Evolutionary conservation across 2,113 vertebrate species (phyloP), one percentile per base, ranked within the genome.

Genomic region (Pygoscelis antarcticus): DNA sequence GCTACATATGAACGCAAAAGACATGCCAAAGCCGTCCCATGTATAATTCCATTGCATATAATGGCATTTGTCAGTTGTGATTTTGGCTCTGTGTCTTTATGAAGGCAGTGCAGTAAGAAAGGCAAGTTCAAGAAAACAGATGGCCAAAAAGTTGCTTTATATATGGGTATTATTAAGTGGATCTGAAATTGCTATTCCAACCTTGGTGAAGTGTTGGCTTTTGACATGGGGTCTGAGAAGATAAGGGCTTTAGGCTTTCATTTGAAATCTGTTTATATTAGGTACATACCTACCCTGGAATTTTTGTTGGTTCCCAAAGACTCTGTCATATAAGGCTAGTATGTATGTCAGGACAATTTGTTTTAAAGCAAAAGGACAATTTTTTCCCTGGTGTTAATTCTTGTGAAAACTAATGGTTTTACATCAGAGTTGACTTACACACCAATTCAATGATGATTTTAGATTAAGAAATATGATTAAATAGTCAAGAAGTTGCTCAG

Each of bases 201-300:
- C 81, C 87, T 96, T 91, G 75, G 82, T 86, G 77, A 94, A 77
- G 58, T 55, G 14, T 79, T 83, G 65, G 18, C 30, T 88, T 94
- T 88, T 81, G 34, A 74, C 21, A n/a, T 3, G 21, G 11, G 19
- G 29, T 26, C 74, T 66, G 36, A 82, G 51, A 88, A 81, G 16
- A n/a, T 44, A 68, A 88, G 71, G 71, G 26, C 47, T 68, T 75
- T 42, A 83, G 18, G 25, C n/a, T 95, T 85, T 81, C 57, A 44
- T 80, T 47, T 93, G 19, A 60, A 81, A 42, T 69, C 42, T 85
- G n/a, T 83, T 89, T 91, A 6, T 83, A 29, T 49, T 82, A 69
- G 44, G 30, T 84, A 52, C 17, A 8, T 49, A 66, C 11, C 13
- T 69, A 68, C 15, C 21, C 51, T 44, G 42, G 21, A 87, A 6